Evolutionary conservation across 2,888 invertebrate species (phyloP).

Genomic region (Drosophila leonis): DNA sequence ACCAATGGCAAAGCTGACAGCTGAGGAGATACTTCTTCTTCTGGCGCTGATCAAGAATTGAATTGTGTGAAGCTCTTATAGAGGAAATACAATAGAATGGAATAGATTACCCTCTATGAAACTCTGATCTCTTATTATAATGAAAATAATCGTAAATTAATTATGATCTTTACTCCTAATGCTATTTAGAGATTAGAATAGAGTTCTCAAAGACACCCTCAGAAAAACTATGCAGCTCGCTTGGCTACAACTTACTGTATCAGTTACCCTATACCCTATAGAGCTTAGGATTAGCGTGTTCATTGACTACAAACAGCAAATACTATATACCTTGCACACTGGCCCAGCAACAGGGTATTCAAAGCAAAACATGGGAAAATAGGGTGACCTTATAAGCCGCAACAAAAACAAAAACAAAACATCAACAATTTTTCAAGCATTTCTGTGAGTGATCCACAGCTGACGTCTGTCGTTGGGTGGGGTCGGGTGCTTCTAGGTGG

Average conservation of each 20-base stretch:
- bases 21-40: neutral
- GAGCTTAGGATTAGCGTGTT: neutral
- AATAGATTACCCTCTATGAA: neutral
- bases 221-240: no score
- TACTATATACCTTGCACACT: neutral
- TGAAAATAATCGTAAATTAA: neutral
- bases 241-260: neutral
- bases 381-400: conserved; percentile 63
- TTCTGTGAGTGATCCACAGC: conserved; percentile 26
- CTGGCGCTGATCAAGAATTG: neutral
- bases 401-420: conserved; percentile 8
- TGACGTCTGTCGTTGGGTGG: conserved; percentile 21
- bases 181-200: neutral
- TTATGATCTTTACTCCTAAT: neutral
- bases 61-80: neutral
- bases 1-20: neutral
- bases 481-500: conserved; percentile 18
- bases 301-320: neutral
- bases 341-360: conserved; percentile 9
- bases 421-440: conserved; percentile 26
- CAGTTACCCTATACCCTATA: neutral
- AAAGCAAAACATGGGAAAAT: conserved; percentile 33
- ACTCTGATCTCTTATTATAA: neutral
- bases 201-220: neutral
- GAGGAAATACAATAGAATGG: no score